Conservation (phyloP, 1,140 invertebrate species). For the Drosophila sp. region DNA sequence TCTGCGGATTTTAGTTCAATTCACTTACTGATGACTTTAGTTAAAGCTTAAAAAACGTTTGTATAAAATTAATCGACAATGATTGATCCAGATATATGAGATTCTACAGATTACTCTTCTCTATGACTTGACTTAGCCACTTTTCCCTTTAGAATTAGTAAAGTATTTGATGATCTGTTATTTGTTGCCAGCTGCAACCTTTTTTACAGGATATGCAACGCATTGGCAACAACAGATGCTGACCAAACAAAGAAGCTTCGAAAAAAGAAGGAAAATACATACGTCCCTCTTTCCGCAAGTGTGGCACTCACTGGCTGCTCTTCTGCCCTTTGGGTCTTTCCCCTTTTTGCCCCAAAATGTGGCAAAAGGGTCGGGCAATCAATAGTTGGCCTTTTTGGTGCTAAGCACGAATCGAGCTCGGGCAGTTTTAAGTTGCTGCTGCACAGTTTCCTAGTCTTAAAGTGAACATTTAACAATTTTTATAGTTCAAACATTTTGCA, state of each 20-base stretch:
- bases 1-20: too few relatives aligned
- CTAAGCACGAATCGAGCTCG: slow-evolving; percentile 36
- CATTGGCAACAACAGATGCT: slow-evolving; percentile 6
- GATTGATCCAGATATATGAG: too few relatives aligned
- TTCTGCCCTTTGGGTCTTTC: not conserved
- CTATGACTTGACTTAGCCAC: too few relatives aligned
- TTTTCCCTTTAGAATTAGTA: not conserved
- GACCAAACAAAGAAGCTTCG: not conserved
- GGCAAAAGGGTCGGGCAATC: slow-evolving; percentile 50
- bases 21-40: too few relatives aligned
- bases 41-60: too few relatives aligned
- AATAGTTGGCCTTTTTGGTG: slow-evolving; percentile 47
- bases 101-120: too few relatives aligned
- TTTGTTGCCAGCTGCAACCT: not conserved
- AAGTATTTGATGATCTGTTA: not conserved
- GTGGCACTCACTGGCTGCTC: too few relatives aligned
- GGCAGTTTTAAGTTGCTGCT: slow-evolving; percentile 51
- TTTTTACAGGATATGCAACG: not conserved
- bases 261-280: too few relatives aligned
- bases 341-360: slow-evolving; percentile 20
- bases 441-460: slow-evolving; percentile 11
- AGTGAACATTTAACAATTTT: slow-evolving; percentile 67
- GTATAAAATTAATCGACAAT: too few relatives aligned
- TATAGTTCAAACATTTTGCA: slow-evolving; percentile 71
- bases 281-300: too few relatives aligned